Evolutionary conservation across 2,797 vertebrate genomes (phyloP), one percentile per base, ranked within the genome.

Genomic region (Diplodus sargus): DNA sequence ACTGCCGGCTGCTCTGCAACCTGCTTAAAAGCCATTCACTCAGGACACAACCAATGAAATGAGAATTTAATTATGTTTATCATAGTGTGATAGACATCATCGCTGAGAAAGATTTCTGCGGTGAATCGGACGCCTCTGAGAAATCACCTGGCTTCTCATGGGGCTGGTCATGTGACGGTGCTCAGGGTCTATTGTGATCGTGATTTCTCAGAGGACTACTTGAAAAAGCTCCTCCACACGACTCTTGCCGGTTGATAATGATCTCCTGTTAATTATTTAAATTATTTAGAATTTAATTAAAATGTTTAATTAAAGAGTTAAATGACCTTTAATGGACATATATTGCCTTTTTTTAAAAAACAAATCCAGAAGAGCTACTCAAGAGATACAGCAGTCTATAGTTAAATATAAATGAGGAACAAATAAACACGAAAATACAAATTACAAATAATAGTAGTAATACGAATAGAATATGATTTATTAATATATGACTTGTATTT

Each of bases 51-150:
- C 43, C 47, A 76, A 79, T 79, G 56, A 81, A 76, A 76, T 42
- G 54, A 72, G 49, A 63, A 64, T 74, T 70, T 22, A 79, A 88
- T 87, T 72, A 79, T 67, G 68, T 70, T 72, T 62, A 75, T 59
- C 59, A 42, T 25, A 15, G 9, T 42, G 58, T 59, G 49, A 39
- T 16, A 43, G 34, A 74, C 13, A 70, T 58, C 13, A 28, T 16
- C 16, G 51, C 22, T 47, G n/a, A 28, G 14, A 56, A 9, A 16
- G 7, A 42, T 56, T 59, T 42, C 34, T 51, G 34, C 20, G n/a
- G 42, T 54, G 43, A 67, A 42, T 18, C 39, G 16, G 20, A 53
- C 10, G 10, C 23, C 20, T 7, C 4, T 39, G 49, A 74, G 56
- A 52, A 25, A 65, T 59, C 1, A 34, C 53, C 28, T n/a, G 0